Evolutionary conservation across 2,888 invertebrate genomes (phyloP), one percentile per base, ranked within the genome.

Genomic region (Copidosoma aretas): DNA sequence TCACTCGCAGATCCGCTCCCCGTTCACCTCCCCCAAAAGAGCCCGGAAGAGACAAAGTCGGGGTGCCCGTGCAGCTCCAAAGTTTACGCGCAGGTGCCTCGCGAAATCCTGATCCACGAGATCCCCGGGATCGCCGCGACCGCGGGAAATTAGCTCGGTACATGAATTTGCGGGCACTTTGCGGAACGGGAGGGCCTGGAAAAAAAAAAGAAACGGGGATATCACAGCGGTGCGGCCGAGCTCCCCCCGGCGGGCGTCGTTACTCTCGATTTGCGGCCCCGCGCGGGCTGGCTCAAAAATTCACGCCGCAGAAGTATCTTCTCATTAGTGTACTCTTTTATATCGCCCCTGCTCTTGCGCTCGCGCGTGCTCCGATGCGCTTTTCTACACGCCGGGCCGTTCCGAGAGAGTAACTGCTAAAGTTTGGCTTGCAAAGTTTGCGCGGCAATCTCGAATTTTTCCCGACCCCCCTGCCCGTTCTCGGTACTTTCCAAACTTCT

Each of bases 1-100:
- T 67, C 66, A 70, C 66, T 70, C 56, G 66, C 52, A 66, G 60
- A 60, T 60, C 24, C 17, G 15, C 19, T 21, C 51, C 39, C 2
- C 15, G 19, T 53, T 32, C 46, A 32, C 3, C 32, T 32, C 32
- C 8, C 32, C 8, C 53, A 21, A n/a, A 17, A 1, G 21, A 8
- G 19, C 1, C 14, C 5, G 53, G 53, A 46, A 12, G 43, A 46
- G 43, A 12, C 15, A 46, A 17, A 46, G 43, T 12, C 43, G 8
- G 8, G 43, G 43, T 3, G 3, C 1, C 12, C 12, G 17, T 46
- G 43, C 32, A 46, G 43, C 43, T 46, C 43, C 17, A 46, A 46
- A 46, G 15, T 17, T 46, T 12, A 8, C 43, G 43, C 43, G 32
- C 3, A 32, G 32, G 32, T 32, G 32, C 43, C 12, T 12, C 43